Conservation (phyloP, 1,140 invertebrate species). For the Sitophilus oryzae region DNA sequence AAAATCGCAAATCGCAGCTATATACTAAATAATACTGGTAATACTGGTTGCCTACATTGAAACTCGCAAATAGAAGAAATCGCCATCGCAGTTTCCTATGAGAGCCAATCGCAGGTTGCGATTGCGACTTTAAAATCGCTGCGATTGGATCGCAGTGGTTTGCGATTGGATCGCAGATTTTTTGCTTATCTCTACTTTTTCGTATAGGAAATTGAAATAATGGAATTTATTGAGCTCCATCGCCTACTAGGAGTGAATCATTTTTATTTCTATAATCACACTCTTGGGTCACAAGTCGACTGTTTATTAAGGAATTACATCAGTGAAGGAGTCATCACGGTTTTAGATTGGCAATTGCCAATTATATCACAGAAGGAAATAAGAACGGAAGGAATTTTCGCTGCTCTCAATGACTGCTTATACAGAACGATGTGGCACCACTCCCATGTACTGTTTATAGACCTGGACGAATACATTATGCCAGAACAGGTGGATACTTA, state of each 20-base stretch:
- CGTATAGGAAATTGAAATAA: slow-evolving; percentile 68
- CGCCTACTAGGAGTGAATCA: slow-evolving; percentile 77
- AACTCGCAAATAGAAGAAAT: too few species aligned
- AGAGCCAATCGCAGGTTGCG: too few species aligned
- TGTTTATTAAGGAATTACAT: slow-evolving; percentile 57
- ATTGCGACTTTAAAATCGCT: too few species aligned
- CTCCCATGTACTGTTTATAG: slow-evolving; percentile 76
- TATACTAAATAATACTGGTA: too few species aligned
- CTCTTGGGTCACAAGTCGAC: slow-evolving; percentile 69
- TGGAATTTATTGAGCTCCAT: slow-evolving; percentile 91
- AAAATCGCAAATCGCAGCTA: too few species aligned
- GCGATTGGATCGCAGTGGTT: not conserved
- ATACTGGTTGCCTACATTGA: too few species aligned
- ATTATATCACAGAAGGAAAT: slow-evolving; percentile 87
- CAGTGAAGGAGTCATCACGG: slow-evolving; percentile 59
- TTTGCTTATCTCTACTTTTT: too few species aligned
- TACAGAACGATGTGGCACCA: slow-evolving; percentile 81
- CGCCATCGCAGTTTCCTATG: too few species aligned
- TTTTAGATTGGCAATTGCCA: slow-evolving; percentile 85
- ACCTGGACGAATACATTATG: slow-evolving; percentile 87
- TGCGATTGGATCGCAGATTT: not conserved
- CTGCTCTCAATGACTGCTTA: slow-evolving; percentile 87
- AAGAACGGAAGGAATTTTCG: slow-evolving; percentile 85
- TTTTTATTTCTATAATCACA: slow-evolving; percentile 91
- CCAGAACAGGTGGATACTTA: slow-evolving; percentile 69